Evolutionary conservation across 1,140 invertebrate genomes (phyloP).

Genomic region (Palaemon carinicauda): DNA sequence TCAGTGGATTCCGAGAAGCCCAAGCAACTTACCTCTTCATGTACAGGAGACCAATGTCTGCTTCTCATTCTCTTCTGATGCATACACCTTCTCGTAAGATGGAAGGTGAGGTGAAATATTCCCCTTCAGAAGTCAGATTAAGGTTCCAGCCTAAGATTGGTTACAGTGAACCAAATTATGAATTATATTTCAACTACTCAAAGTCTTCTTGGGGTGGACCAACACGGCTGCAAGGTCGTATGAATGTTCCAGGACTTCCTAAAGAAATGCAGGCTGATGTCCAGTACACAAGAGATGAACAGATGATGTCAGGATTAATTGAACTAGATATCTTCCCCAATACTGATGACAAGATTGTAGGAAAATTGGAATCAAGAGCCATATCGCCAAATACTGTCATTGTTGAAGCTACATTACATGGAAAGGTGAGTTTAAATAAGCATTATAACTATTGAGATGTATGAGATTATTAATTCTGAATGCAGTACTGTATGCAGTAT

Average conservation of each 20-base stretch:
- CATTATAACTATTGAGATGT: no score
- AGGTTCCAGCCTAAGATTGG: conserved; percentile 10
- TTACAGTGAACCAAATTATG: conserved; percentile 21
- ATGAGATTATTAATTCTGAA: no score
- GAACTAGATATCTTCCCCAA: conserved; percentile 38
- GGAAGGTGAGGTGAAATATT: background rate
- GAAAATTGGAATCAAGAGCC: background rate
- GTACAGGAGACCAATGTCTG: background rate
- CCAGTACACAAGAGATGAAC: background rate
- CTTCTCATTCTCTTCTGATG: background rate
- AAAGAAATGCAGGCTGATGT: background rate
- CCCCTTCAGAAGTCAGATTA: no score
- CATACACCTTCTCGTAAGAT: background rate
- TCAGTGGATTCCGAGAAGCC: no score
- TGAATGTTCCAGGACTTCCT: conserved; percentile 23
- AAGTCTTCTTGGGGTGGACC: background rate
- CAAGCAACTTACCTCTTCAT: no score
- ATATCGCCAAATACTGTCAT: conserved; percentile 11
- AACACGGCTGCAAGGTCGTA: background rate
- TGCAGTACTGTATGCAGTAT: no score
- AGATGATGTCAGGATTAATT: background rate
- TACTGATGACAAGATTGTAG: conserved; percentile 13
- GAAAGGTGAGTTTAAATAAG: background rate
- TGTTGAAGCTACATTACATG: background rate
- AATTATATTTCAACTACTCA: background rate